Base-by-base conservation (phyloP, 2,113 vertebrate species). In the Lophochroa leadbeateri region DNA sequence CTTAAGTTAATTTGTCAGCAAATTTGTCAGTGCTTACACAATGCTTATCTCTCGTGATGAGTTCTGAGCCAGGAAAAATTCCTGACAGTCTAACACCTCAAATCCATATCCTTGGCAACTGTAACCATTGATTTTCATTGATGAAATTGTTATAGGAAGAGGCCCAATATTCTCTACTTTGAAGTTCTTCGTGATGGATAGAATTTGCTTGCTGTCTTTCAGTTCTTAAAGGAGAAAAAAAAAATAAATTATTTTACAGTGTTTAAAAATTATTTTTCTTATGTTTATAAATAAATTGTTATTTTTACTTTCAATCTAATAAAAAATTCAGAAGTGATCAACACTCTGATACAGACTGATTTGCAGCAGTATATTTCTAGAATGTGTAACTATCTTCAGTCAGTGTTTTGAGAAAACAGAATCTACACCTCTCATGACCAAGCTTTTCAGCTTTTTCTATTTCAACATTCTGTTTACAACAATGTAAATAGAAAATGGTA, bases 71-170 rank as follows among this genome's bases (percentile, higher is more conserved):
- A 99, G 94, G 69, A 97, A 98, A 96, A 99, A 99, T 52, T 98
- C 97, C 29, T 94, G 98, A 96, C 99, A 99, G 78, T 99, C 98
- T 68, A 99, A 98, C 53, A 99, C 99, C 98, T 99, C 99, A 33
- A 99, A 99, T 60, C 99, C 99, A 63, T 99, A 99, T 28, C 99
- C 99, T 95, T 99, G 99, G 96, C 99, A 99, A 87, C 98, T 98
- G 94, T 99, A 99, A 12, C 99, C 99, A 93, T 98, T 99, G 92
- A 99, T 99, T 93, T 98, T 99, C 99, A 99, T 98, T 13, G 99
- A 99, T n/a, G 98, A 98, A 96, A 99, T 98, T 2, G 98, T 99
- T 96, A 99, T 94, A 37, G 99, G 99, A 95, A 99, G 98, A 95
- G 99, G 98, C 23, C 99, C 99, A 2, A 99, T 98, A 69, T 99